These are phyloP conservation scores for Athalia cordata DNA, from an alignment of 2,888 invertebrate genomes.

Conservation along the genomic window DNA sequence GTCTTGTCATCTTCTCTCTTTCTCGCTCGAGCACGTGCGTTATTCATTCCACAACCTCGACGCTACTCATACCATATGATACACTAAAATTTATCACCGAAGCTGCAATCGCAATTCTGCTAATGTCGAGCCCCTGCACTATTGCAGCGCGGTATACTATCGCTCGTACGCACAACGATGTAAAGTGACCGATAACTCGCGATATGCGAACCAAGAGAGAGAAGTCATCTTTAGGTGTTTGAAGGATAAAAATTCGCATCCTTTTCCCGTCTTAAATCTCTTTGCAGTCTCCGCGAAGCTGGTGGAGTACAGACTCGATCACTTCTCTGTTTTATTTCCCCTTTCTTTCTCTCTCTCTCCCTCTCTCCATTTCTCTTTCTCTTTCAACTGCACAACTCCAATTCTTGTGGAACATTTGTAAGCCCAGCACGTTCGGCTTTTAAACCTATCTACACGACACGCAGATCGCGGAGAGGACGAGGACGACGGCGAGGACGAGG, in stretches of 20 bases:
- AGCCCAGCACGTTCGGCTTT: slow-evolving; percentile 72
- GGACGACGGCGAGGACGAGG: slow-evolving; percentile 33
- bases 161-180: background rate
- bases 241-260: slow-evolving; percentile 9
- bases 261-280: slow-evolving; percentile 24
- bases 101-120: no score
- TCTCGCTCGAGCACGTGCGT: background rate
- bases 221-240: slow-evolving; percentile 1
- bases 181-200: slow-evolving; percentile 37
- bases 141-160: no score
- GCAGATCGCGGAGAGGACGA: slow-evolving; percentile 53
- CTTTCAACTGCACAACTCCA: slow-evolving; percentile 11
- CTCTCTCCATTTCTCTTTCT: background rate
- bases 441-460: slow-evolving; percentile 73
- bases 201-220: background rate
- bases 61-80: no score
- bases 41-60: no score
- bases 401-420: slow-evolving; percentile 65
- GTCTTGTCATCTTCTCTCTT: background rate
- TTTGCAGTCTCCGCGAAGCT: background rate
- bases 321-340: slow-evolving; percentile 10
- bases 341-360: no score
- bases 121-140: no score
- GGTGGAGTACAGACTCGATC: slow-evolving; percentile 39
- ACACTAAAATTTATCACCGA: no score